A percentile compares a stretch with the other conserved stretches of the same genome.
Evolutionary conservation across 2,797 vertebrate genomes (phyloP).

Genomic region (Scolopax bukidnonensis): DNA sequence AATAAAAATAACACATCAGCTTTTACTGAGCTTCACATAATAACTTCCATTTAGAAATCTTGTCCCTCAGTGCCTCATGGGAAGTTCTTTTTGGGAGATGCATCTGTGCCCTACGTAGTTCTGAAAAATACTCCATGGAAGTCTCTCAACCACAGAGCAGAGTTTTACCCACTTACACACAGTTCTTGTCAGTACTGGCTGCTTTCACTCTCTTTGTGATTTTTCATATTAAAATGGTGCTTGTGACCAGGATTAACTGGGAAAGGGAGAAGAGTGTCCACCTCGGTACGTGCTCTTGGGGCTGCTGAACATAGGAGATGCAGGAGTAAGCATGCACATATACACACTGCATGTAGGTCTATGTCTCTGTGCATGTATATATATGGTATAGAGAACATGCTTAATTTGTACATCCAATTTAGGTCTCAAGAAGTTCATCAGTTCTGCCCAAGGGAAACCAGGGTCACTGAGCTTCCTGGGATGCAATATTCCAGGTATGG

Average conservation of each 20-base stretch:
- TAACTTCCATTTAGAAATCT: not conserved
- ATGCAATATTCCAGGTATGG: not conserved
- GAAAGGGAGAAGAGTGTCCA: fast-evolving
- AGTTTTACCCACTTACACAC: fast-evolving
- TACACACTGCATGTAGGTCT: fast-evolving
- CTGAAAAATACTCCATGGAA: not conserved
- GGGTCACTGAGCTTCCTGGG: not conserved
- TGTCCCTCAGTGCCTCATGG: not conserved
- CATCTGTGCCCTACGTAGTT: not conserved
- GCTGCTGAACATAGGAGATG: not conserved
- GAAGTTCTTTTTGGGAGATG: not conserved
- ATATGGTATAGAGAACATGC: fast-evolving
- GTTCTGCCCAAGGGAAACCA: not conserved
- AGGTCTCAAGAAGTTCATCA: not conserved
- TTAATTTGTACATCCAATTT: fast-evolving
- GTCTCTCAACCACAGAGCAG: too few relatives aligned
- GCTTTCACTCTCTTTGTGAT: not conserved
- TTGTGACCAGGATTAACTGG: not conserved
- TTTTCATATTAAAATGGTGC: not conserved
- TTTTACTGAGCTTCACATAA: not conserved
- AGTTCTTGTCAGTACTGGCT: not conserved
- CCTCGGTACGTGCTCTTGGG: fast-evolving
- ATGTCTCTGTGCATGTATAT: fast-evolving
- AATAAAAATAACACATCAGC: not conserved
- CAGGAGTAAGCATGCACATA: fast-evolving